Percentiles rank a stretch among this genome's conserved stretches.
Evolutionary conservation across 1,140 invertebrate species (phyloP).

Genomic region (Zaprionus camerounensis): DNA sequence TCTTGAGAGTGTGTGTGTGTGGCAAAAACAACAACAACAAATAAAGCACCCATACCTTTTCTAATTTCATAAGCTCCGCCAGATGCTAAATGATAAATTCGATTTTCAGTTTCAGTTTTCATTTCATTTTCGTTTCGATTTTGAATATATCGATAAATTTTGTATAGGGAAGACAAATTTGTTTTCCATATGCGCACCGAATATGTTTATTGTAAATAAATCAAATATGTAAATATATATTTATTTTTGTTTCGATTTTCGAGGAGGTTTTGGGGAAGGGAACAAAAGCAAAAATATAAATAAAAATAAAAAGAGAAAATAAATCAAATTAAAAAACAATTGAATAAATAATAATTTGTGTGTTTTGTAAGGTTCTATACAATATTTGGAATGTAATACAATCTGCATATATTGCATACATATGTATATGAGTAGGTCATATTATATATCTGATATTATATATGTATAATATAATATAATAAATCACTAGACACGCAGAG

Average conservation of each 20-base stretch:
- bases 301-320: slow-evolving; percentile 23
- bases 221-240: slow-evolving; percentile 39
- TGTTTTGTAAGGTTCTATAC: slow-evolving; percentile 24
- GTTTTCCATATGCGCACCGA: slow-evolving; percentile 73
- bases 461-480: slow-evolving; percentile 8
- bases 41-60: slow-evolving; percentile 85
- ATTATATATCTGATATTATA: slow-evolving; percentile 24
- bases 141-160: slow-evolving; percentile 51
- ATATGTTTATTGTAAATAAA: slow-evolving; percentile 39
- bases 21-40: slow-evolving; percentile 67
- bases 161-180: slow-evolving; percentile 39
- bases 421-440: background rate
- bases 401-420: slow-evolving; percentile 12
- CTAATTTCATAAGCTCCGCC: slow-evolving; percentile 82
- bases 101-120: slow-evolving; percentile 37
- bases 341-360: slow-evolving; percentile 26
- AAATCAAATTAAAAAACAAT: slow-evolving; percentile 39
- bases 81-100: slow-evolving; percentile 76
- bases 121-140: slow-evolving; percentile 8
- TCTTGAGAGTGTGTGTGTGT: slow-evolving; percentile 29
- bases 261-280: slow-evolving; percentile 8
- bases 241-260: slow-evolving; percentile 25
- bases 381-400: slow-evolving; percentile 12
- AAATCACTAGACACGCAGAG: slow-evolving; percentile 36
- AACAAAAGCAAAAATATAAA: slow-evolving; percentile 36